A percentile compares a stretch with the other conserved stretches of the same genome.
Conservation (phyloP, 2,797 vertebrate genomes). For the Fistularia tabacaria region DNA sequence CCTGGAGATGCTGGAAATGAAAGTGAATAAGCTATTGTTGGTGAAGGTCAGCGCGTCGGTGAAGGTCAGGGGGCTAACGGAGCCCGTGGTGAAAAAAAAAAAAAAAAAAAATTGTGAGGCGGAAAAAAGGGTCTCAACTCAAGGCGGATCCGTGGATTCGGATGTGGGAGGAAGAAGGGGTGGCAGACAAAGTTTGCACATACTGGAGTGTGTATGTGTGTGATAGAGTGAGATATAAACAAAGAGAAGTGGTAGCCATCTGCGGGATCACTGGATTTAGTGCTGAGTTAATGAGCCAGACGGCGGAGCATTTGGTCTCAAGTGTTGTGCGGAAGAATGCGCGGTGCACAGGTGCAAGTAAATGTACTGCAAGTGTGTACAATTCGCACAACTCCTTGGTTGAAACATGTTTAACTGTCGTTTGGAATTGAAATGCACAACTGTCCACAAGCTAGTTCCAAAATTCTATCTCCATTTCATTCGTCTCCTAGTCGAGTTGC, state of each 20-base stretch:
- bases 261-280: constrained; percentile 8
- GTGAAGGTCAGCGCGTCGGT: not conserved
- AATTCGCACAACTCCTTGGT: too few relatives aligned
- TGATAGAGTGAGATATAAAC: constrained; percentile 1
- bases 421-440: too few relatives aligned
- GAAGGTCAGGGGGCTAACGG: constrained; percentile 23
- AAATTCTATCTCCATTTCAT: too few relatives aligned
- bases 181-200: not conserved
- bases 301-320: too few relatives aligned
- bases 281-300: too few relatives aligned
- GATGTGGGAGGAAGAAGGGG: constrained; percentile 35
- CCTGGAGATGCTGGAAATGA: constrained; percentile 5
- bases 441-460: too few relatives aligned
- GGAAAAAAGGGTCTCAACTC: constrained; percentile 15
- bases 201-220: not conserved
- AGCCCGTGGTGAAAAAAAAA: constrained; percentile 8
- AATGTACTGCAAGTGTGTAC: too few relatives aligned
- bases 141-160: constrained; percentile 24
- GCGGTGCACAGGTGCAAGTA: too few relatives aligned
- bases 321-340: too few relatives aligned
- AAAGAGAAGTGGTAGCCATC: constrained; percentile 39
- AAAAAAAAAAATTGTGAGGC: constrained; percentile 16
- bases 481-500: too few relatives aligned
- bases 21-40: constrained; percentile 32
- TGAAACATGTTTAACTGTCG: too few relatives aligned